Conservation (phyloP, 2,113 vertebrate genomes). For the Poeciliopsis occidentalis region DNA sequence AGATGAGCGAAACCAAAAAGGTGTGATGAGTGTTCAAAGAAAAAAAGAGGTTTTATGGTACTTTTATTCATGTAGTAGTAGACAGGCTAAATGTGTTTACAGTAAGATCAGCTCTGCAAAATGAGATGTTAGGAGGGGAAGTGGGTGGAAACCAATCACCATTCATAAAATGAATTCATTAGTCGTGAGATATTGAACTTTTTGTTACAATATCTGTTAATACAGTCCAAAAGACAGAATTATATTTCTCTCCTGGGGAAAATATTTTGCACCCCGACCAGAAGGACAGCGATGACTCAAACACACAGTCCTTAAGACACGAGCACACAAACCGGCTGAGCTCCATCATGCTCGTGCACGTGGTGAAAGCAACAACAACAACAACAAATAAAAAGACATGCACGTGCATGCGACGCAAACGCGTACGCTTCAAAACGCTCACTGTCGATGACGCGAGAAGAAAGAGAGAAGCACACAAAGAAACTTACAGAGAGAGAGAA, state of each 20-base stretch:
- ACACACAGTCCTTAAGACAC: slow-evolving; percentile 18
- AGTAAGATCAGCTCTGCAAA: slow-evolving; percentile 37
- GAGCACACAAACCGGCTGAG: slow-evolving; percentile 11
- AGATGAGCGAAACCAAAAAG: neutral
- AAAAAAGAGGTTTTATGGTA: slow-evolving; percentile 7
- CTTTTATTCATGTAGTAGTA: slow-evolving; percentile 12
- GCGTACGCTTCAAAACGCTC: neutral
- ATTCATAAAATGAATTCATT: slow-evolving; percentile 17
- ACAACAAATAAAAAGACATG: neutral
- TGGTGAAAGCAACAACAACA: neutral
- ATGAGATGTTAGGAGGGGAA: slow-evolving; percentile 29
- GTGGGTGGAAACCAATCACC: slow-evolving; percentile 2
- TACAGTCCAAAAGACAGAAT: slow-evolving; percentile 42
- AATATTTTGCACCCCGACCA: slow-evolving; percentile 53
- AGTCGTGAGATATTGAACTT: slow-evolving; percentile 44
- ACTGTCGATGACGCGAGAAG: slow-evolving; percentile 7
- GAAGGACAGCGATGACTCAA: slow-evolving; percentile 41
- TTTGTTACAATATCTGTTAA: slow-evolving; percentile 42
- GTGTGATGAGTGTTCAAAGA: slow-evolving; percentile 9
- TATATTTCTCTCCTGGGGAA: slow-evolving; percentile 44
- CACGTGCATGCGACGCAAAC: slow-evolving; percentile 19
- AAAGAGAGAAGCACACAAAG: slow-evolving; percentile 53
- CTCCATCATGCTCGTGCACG: slow-evolving; percentile 49
- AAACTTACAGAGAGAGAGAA: slow-evolving; percentile 77
- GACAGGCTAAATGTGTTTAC: slow-evolving; percentile 37